phyloP scores from a whole-genome alignment of 2,888 invertebrate species.

The Kuschelorhynchus macadamiae region DNA sequence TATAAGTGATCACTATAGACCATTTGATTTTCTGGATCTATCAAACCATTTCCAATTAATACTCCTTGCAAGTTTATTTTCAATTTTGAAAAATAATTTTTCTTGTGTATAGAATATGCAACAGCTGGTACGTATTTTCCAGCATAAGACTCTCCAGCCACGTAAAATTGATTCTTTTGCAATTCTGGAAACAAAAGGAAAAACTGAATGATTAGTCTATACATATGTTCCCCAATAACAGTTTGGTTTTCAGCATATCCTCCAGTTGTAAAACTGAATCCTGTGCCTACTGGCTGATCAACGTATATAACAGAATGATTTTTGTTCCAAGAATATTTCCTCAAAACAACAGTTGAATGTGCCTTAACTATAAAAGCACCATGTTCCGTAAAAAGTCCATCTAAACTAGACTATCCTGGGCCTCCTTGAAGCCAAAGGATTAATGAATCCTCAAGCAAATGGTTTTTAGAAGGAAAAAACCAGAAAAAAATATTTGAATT shows the following conservation, averaged over 20 bases:
- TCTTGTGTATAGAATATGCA: conserved; percentile 77
- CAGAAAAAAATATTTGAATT: conserved; percentile 89
- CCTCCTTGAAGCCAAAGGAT: conserved; percentile 88
- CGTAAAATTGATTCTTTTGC: conserved; percentile 81
- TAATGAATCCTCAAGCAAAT: conserved; percentile 74
- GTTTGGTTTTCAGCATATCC: too few relatives aligned
- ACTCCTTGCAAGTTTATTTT: conserved; percentile 36
- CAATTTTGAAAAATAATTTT: conserved; percentile 65
- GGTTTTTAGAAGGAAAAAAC: conserved; percentile 82
- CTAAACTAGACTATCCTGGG: too few relatives aligned
- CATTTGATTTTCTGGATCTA: conserved; percentile 72
- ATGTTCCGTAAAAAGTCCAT: too few relatives aligned
- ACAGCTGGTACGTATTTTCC: conserved; percentile 85
- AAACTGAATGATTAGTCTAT: too few relatives aligned
- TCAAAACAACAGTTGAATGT: too few relatives aligned
- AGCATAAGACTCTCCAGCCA: conserved; percentile 90
- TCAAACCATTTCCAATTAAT: conserved; percentile 79
- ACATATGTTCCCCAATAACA: too few relatives aligned
- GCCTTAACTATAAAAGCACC: too few relatives aligned
- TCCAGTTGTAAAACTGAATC: too few relatives aligned
- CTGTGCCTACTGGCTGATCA: too few relatives aligned
- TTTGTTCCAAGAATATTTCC: too few relatives aligned
- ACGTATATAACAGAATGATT: too few relatives aligned
- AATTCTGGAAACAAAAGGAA: conserved; percentile 84
- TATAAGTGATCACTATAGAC: conserved; percentile 80